These are phyloP conservation scores for Tubulanus polymorphus DNA, from an alignment of 2,888 invertebrate genomes.

Conservation along the genomic window DNA sequence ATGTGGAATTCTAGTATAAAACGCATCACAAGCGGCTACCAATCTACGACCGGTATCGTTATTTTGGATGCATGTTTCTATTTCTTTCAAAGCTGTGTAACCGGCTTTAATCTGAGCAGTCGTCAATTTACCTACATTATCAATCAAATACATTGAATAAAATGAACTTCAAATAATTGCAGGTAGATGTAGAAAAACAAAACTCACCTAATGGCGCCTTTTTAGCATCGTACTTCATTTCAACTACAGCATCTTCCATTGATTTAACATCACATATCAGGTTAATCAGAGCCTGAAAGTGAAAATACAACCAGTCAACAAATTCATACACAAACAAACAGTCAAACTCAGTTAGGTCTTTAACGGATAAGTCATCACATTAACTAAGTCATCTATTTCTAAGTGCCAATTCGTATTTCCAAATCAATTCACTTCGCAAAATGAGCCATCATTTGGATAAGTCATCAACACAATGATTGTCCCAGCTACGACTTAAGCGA, in stretches of 20 bases:
- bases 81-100: slow-evolving; percentile 54
- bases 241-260: slow-evolving; percentile 56
- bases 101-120: slow-evolving; percentile 56
- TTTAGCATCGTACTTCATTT: slow-evolving; percentile 57
- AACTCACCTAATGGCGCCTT: slow-evolving; percentile 55
- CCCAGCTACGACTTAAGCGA: no score
- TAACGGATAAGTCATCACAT: no score
- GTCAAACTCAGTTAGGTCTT: no score
- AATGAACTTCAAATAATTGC: background rate
- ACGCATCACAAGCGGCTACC: slow-evolving; percentile 55
- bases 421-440: no score
- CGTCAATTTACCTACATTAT: slow-evolving; percentile 55
- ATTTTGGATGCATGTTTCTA: slow-evolving; percentile 50
- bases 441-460: no score
- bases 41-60: slow-evolving; percentile 42
- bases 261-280: slow-evolving; percentile 55
- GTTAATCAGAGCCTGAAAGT: slow-evolving; percentile 49
- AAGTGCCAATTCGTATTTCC: no score
- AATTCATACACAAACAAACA: no score
- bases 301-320: no score
- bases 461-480: no score
- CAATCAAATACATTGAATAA: slow-evolving; percentile 1
- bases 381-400: no score
- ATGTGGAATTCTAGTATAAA: slow-evolving; percentile 58
- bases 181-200: no score